Evolutionary conservation across 2,888 invertebrate genomes (phyloP).

Genomic region (Leucophenga maculata): DNA sequence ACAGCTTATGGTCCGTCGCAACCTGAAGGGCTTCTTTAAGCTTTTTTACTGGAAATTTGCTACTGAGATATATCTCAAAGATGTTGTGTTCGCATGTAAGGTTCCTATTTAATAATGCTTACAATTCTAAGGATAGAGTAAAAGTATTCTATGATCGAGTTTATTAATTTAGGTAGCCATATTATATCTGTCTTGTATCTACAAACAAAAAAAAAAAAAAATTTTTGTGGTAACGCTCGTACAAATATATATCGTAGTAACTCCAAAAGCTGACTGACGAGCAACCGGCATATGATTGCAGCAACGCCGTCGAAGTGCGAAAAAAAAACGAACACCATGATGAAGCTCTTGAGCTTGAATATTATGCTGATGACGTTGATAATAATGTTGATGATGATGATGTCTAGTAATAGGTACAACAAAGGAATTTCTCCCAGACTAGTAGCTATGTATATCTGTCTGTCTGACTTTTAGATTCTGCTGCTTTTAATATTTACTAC

Average conservation of each 20-base stretch:
- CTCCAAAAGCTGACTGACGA: background rate
- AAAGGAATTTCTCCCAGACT: slow-evolving; percentile 35
- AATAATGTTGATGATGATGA: slow-evolving; percentile 20
- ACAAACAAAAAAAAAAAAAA: no score
- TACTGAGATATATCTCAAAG: no score
- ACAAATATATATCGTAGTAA: background rate
- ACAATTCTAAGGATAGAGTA: no score
- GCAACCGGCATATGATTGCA: slow-evolving; percentile 9
- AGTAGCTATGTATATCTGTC: slow-evolving; percentile 16
- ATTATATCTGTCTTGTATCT: no score
- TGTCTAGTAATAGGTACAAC: slow-evolving; percentile 26
- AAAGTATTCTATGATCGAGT: no score
- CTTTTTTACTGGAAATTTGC: no score
- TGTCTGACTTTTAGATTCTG: slow-evolving; percentile 36
- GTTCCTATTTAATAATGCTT: no score
- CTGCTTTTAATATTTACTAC: slow-evolving; percentile 19
- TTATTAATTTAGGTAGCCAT: no score
- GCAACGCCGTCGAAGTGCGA: slow-evolving; percentile 37
- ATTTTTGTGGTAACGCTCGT: no score
- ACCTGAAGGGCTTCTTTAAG: no score
- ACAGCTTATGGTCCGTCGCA: no score
- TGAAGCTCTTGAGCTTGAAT: slow-evolving; percentile 63
- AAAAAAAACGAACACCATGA: slow-evolving; percentile 21
- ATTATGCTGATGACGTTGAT: slow-evolving; percentile 17
- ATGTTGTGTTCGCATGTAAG: no score